These are phyloP conservation scores for Varanus salvator DNA, from an alignment of 2,113 vertebrate genomes.

Conservation along the genomic window DNA sequence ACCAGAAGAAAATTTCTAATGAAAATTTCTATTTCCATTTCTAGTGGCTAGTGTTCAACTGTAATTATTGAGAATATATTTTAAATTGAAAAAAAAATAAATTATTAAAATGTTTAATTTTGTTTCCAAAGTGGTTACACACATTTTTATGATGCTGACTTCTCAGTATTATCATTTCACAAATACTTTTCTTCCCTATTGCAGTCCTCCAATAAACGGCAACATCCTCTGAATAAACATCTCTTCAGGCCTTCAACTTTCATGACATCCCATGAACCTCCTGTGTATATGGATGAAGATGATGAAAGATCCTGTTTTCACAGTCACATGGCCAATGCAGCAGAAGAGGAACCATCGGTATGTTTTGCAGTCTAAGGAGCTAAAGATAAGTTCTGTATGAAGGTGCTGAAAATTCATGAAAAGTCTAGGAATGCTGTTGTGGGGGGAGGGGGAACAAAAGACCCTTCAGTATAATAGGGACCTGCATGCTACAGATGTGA, in stretches of 20 bases:
- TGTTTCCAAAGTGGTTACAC: neutral
- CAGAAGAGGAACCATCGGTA: conserved; percentile 89
- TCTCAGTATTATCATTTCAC: conserved; percentile 33
- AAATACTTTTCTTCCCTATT: conserved; percentile 63
- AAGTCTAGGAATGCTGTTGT: neutral
- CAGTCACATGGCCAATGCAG: conserved; percentile 82
- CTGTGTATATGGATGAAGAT: conserved; percentile 98
- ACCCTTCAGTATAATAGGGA: neutral
- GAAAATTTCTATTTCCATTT: too few species aligned
- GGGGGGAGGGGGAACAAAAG: too few species aligned
- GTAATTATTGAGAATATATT: neutral
- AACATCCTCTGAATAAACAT: conserved; percentile 98
- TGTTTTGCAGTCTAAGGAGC: conserved; percentile 28
- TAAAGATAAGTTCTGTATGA: neutral
- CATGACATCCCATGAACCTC: conserved; percentile 97
- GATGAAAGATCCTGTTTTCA: conserved; percentile 92
- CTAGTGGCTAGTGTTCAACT: neutral
- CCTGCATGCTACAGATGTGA: neutral
- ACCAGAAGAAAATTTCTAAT: neutral
- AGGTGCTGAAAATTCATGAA: neutral
- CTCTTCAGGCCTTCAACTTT: conserved; percentile 98
- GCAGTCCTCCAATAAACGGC: conserved; percentile 93
- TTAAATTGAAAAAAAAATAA: neutral
- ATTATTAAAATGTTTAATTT: neutral
- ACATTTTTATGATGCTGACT: neutral